Percentiles rank a stretch among this genome's conserved stretches.
phyloP scores from a whole-genome alignment of 2,113 vertebrate genomes.

The Odobenus rosmarus region DNA sequence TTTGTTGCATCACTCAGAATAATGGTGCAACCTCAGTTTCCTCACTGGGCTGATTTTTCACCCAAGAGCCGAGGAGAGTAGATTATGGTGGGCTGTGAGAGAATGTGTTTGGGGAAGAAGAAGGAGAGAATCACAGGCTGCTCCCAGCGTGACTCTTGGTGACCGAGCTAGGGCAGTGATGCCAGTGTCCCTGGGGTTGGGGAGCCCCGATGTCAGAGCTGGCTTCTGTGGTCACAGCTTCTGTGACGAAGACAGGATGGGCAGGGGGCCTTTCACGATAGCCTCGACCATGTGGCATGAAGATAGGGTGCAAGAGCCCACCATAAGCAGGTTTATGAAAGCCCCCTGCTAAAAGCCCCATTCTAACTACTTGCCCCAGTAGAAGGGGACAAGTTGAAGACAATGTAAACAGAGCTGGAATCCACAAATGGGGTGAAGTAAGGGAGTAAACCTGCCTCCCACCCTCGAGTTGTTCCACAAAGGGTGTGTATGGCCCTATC shows the following conservation, averaged over 20 bases:
- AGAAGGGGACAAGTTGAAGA: not conserved
- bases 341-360: fast-evolving
- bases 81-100: not conserved
- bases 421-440: fast-evolving
- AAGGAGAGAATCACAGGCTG: not conserved
- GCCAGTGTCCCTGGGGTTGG: fast-evolving
- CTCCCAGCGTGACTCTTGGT: no score
- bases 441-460: not conserved
- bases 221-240: not conserved
- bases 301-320: fast-evolving
- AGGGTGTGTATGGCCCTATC: fast-evolving
- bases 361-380: not conserved
- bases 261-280: not conserved
- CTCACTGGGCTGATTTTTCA: not conserved
- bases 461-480: not conserved
- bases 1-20: not conserved
- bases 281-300: fast-evolving
- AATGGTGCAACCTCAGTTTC: not conserved
- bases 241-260: not conserved
- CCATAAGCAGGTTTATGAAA: not conserved
- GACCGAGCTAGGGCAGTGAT: not conserved
- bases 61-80: not conserved
- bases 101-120: not conserved
- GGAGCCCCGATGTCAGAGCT: fast-evolving
- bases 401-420: not conserved